Evolutionary conservation across 2,888 invertebrate species (phyloP).

Genomic region (Pseudeuparius sepicola): DNA sequence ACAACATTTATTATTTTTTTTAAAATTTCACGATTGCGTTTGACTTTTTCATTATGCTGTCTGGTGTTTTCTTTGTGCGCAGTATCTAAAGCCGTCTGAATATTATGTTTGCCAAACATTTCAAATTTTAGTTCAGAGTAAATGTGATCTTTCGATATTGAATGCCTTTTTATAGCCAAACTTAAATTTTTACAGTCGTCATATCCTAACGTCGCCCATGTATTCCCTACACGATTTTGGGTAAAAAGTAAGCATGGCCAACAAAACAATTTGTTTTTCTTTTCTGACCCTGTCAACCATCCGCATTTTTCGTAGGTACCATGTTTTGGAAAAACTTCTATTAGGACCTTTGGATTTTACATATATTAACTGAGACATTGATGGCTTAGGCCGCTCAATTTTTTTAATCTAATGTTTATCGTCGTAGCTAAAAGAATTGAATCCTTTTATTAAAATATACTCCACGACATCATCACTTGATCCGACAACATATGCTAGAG

Average conservation of each 20-base stretch:
- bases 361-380: too few relatives aligned
- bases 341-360: too few relatives aligned
- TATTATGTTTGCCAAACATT: constrained; percentile 5
- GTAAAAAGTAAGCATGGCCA: too few relatives aligned
- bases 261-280: constrained; percentile 5
- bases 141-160: not conserved
- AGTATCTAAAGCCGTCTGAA: not conserved
- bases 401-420: too few relatives aligned
- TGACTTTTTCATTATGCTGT: constrained; percentile 8
- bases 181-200: constrained; percentile 3
- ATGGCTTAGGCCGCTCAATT: too few relatives aligned
- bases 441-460: too few relatives aligned
- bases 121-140: constrained; percentile 5
- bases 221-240: not conserved
- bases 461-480: too few relatives aligned
- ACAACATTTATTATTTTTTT: constrained; percentile 10
- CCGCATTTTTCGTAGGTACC: constrained; percentile 2
- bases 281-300: constrained; percentile 5
- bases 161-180: constrained; percentile 3
- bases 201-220: constrained; percentile 1
- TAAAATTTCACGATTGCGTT: constrained; percentile 9
- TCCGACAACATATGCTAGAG: too few relatives aligned
- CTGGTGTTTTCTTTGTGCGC: constrained; percentile 1
- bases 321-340: too few relatives aligned
- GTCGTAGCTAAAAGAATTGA: too few relatives aligned